phyloP scores from a whole-genome alignment of 2,888 invertebrate species.

The Lochmaea capreae region DNA sequence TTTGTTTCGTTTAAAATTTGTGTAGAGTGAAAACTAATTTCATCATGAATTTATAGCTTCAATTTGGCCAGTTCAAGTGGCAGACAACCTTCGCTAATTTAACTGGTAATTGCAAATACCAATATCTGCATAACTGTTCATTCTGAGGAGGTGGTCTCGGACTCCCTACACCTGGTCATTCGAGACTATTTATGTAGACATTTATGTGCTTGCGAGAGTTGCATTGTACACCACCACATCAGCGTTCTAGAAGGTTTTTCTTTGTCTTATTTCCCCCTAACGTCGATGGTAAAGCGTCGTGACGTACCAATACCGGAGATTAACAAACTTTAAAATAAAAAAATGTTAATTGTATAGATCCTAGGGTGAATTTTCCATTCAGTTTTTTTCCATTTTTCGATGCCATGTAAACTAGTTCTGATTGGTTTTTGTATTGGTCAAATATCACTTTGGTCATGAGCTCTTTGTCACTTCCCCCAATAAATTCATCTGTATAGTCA shows the following conservation, averaged over 20 bases:
- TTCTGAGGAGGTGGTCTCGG: conserved; percentile 54
- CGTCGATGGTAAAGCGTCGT: no score
- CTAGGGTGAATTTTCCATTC: no score
- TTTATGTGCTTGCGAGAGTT: conserved; percentile 63
- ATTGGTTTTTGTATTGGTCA: no score
- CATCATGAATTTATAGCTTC: conserved; percentile 32
- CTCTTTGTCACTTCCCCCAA: no score
- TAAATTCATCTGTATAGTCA: no score
- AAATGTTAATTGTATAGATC: no score
- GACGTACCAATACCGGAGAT: no score
- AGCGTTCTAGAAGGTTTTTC: conserved; percentile 10
- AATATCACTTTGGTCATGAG: no score
- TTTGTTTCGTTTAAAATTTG: conserved; percentile 21
- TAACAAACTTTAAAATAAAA: no score
- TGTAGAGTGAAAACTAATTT: conserved; percentile 31
- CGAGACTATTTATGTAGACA: conserved; percentile 64
- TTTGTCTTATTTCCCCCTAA: not conserved
- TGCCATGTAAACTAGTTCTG: no score
- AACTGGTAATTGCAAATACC: conserved; percentile 59
- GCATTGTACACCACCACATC: conserved; percentile 56
- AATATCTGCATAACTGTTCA: conserved; percentile 51
- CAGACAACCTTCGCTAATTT: conserved; percentile 52
- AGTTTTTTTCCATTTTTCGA: no score
- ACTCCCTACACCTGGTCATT: conserved; percentile 60
- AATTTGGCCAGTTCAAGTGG: conserved; percentile 39